A percentile compares a stretch with the other conserved stretches of the same genome.
These are phyloP conservation scores for Eriocheir sinensis DNA, from an alignment of 1,140 invertebrate genomes.

Conservation along the genomic window DNA sequence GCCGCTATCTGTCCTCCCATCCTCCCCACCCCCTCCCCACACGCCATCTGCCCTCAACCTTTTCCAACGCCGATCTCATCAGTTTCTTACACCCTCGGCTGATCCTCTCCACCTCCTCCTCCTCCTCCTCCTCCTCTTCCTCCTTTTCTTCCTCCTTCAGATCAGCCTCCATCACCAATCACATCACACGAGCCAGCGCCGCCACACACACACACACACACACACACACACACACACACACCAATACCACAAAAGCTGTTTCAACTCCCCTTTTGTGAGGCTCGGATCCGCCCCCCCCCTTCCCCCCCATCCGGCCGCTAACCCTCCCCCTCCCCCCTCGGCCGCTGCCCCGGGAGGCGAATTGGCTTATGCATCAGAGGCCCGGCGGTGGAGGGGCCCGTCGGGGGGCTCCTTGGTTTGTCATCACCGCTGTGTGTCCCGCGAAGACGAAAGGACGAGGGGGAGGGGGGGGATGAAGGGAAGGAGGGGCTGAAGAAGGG, in stretches of 20 bases:
- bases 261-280: neutral
- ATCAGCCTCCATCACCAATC: neutral
- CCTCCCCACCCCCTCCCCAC: too few relatives aligned
- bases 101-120: neutral
- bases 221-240: neutral
- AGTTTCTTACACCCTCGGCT: neutral
- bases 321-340: neutral
- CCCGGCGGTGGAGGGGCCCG: too few relatives aligned
- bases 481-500: too few relatives aligned
- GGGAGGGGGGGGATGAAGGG: too few relatives aligned
- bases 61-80: slow-evolving; percentile 1
- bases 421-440: too few relatives aligned
- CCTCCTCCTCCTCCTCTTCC: neutral
- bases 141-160: too few relatives aligned
- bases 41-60: too few relatives aligned
- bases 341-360: neutral
- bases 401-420: too few relatives aligned
- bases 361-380: too few relatives aligned
- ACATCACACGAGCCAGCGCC: neutral
- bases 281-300: neutral
- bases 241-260: neutral
- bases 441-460: too few relatives aligned
- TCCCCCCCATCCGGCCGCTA: neutral
- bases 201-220: neutral
- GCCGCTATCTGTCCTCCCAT: too few relatives aligned